Evolutionary conservation across 2,888 invertebrate genomes (phyloP).

Genomic region (Kuschelorhynchus macadamiae): DNA sequence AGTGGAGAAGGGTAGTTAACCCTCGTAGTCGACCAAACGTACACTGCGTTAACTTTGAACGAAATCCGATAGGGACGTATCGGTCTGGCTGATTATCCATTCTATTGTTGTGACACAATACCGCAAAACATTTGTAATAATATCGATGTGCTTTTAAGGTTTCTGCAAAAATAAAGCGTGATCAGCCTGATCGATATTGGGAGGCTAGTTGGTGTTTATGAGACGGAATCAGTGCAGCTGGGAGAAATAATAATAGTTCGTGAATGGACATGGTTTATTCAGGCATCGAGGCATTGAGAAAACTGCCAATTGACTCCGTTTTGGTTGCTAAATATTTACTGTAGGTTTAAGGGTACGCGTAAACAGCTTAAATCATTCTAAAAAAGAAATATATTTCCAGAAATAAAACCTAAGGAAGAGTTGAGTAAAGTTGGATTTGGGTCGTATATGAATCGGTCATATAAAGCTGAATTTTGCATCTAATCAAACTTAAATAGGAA

Average conservation of each 20-base stretch:
- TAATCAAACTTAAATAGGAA: no score
- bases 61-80: background rate
- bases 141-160: conserved; percentile 70
- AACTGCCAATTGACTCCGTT: conserved; percentile 2
- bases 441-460: no score
- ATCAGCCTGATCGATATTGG: conserved; percentile 47
- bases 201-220: conserved; percentile 55
- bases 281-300: background rate
- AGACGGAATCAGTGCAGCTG: conserved; percentile 27
- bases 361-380: no score
- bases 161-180: conserved; percentile 60
- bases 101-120: conserved; percentile 68
- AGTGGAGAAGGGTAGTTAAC: conserved; percentile 62
- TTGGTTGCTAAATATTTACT: conserved; percentile 9
- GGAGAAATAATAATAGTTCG: conserved; percentile 14
- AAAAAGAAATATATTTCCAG: no score
- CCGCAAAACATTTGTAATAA: conserved; percentile 70
- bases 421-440: no score
- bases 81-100: conserved; percentile 53
- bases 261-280: conserved; percentile 8
- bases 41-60: background rate
- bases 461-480: no score
- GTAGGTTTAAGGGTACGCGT: no score
- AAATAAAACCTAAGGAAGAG: no score
- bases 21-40: conserved; percentile 53